Base-by-base conservation (phyloP, 2,888 invertebrate genomes). In the Ectemnius cavifrons region DNA sequence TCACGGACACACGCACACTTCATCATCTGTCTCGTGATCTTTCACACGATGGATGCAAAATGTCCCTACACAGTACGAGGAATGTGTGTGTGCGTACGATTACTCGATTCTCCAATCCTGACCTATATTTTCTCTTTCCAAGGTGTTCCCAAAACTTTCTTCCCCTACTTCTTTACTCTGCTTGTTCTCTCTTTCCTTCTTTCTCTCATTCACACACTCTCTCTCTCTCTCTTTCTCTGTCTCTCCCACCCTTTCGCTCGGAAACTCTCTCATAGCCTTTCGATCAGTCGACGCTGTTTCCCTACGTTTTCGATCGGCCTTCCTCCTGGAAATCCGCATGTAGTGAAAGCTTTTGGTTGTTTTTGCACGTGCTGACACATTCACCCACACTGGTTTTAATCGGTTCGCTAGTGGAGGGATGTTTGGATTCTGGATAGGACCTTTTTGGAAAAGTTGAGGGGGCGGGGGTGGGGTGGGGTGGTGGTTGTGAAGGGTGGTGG, bases 31-130 rank as follows among this genome's bases (percentile, higher is more conserved):
- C 75, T 73, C 63, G 75, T 81, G 71, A 14, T 52, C 16, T 16
- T 72, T 80, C 89, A 89, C 87, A 88, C 88, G 89, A 89, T 90
- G 88, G 90, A 89, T 89, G 89, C 89, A 90, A 90, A 90, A 89
- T 90, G 88, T 90, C 89, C 88, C 89, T 90, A 88, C 89, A 80
- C 84, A 86, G 88, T 90, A 88, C 89, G 89, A 89, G 89, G 89
- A 89, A 89, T 88, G 85, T 88, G 88, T 89, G 87, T 86, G 87
- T 86, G 76, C 79, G 71, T 81, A 74, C n/a, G 5, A 5, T 52
- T 52, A 52, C 52, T 52, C 52, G 52, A 52, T n/a, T 13, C 16
- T 16, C 16, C 1, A 16, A 52, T n/a, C 16, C 16, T 52, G n/a
- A 14, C 47, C 52, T 52, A 14, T 52, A 11, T 52, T 5, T 52